Percentiles rank a stretch among this genome's conserved stretches.
These are phyloP conservation scores for Rhincodon typus DNA, from an alignment of 2,797 vertebrate genomes.

Conservation along the genomic window DNA sequence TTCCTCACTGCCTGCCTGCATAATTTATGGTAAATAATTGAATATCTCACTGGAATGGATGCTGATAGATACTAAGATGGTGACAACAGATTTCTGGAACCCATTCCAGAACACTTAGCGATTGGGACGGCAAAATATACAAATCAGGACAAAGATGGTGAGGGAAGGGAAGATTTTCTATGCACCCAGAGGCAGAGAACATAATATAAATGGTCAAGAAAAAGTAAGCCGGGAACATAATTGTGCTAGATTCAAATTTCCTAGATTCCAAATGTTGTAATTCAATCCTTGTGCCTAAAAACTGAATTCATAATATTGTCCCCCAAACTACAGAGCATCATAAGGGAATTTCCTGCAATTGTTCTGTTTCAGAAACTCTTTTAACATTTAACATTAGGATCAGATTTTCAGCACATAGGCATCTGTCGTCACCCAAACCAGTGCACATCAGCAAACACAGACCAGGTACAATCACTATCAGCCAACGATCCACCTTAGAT, in stretches of 20 bases:
- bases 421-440: not conserved
- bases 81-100: not conserved
- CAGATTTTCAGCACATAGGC: not conserved
- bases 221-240: not conserved
- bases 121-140: not conserved
- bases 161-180: not conserved
- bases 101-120: not conserved
- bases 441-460: not conserved
- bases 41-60: not conserved
- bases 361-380: not conserved
- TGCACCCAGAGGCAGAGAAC: not conserved
- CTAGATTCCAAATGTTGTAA: not conserved
- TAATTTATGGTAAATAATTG: not conserved
- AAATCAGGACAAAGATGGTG: not conserved
- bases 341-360: not conserved
- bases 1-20: not conserved
- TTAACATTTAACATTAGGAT: not conserved
- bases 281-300: not conserved
- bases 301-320: not conserved
- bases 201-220: not conserved
- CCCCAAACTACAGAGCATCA: not conserved
- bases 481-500: not conserved
- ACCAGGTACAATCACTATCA: too few species aligned
- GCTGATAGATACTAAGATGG: not conserved
- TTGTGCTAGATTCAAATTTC: not conserved